These are phyloP conservation scores for Camponotus vicinus DNA, from an alignment of 1,140 invertebrate species.

Conservation along the genomic window DNA sequence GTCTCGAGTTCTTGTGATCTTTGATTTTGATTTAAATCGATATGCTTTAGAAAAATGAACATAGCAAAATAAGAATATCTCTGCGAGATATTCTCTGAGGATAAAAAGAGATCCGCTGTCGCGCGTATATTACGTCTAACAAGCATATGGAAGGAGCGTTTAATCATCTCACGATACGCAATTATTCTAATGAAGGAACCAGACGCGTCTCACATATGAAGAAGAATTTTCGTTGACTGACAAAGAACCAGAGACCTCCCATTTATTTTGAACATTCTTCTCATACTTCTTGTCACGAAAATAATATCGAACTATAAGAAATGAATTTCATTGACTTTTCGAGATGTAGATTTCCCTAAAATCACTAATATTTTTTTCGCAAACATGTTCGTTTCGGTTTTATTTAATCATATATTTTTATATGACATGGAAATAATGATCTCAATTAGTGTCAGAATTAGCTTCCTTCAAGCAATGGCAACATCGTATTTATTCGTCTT, in stretches of 20 bases:
- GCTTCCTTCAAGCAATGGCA: neutral
- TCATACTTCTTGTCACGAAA: slow-evolving; percentile 49
- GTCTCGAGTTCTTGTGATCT: neutral
- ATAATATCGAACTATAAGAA: slow-evolving; percentile 6
- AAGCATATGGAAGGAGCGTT: slow-evolving; percentile 60
- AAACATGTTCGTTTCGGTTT: neutral
- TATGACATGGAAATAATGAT: neutral
- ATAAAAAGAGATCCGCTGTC: slow-evolving; percentile 23
- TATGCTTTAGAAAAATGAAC: neutral
- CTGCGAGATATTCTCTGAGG: neutral
- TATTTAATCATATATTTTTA: neutral
- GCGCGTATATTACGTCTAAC: slow-evolving; percentile 56
- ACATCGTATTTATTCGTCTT: neutral
- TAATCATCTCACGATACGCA: slow-evolving; percentile 73
- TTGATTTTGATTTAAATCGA: neutral
- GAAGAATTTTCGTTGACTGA: slow-evolving; percentile 65
- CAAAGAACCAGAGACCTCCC: slow-evolving; percentile 50
- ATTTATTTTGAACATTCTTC: slow-evolving; percentile 47
- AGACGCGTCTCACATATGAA: slow-evolving; percentile 68
- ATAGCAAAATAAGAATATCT: neutral
- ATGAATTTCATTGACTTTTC: neutral
- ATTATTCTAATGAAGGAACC: slow-evolving; percentile 76
- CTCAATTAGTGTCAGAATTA: neutral
- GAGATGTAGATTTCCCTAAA: neutral
- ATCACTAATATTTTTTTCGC: neutral